These are phyloP conservation scores for Oryzaephilus surinamensis DNA, from an alignment of 1,140 invertebrate genomes.

Conservation along the genomic window DNA sequence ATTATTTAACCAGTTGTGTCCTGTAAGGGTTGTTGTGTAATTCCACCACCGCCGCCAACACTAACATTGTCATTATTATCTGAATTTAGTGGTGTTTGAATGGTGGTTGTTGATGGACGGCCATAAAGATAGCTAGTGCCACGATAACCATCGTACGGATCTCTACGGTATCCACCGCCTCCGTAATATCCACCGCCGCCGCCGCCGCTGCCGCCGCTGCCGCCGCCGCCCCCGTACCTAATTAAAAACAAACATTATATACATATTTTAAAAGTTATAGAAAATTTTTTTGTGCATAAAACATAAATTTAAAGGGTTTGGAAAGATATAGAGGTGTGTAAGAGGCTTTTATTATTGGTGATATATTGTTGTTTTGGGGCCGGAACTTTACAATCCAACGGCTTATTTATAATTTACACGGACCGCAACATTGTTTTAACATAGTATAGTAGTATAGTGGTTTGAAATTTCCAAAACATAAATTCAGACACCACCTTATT, in stretches of 20 bases:
- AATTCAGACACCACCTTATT: too few species aligned
- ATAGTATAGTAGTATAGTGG: too few species aligned
- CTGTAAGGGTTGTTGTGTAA: constrained; percentile 5
- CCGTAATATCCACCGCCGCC: constrained; percentile 16
- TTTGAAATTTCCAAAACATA: too few species aligned
- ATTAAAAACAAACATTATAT: not conserved
- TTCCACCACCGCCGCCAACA: constrained; percentile 25
- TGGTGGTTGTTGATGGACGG: constrained; percentile 36
- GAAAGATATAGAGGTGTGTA: too few species aligned
- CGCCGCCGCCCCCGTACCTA: constrained; percentile 2
- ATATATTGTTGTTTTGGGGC: constrained; percentile 6
- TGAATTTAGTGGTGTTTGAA: constrained; percentile 8
- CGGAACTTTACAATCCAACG: constrained; percentile 6
- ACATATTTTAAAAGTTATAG: not conserved
- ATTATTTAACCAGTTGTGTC: constrained; percentile 6
- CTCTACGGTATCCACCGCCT: too few species aligned
- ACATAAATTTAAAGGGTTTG: too few species aligned
- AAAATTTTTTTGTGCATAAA: too few species aligned
- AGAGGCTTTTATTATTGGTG: constrained; percentile 10
- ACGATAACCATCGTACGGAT: constrained; percentile 38
- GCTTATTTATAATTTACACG: constrained; percentile 11
- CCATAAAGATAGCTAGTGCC: constrained; percentile 39
- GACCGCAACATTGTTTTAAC: constrained; percentile 3
- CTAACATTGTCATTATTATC: constrained; percentile 14
- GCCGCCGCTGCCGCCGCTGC: not conserved